Evolutionary conservation across 2,113 vertebrate genomes (phyloP).

Genomic region (Natator depressus): DNA sequence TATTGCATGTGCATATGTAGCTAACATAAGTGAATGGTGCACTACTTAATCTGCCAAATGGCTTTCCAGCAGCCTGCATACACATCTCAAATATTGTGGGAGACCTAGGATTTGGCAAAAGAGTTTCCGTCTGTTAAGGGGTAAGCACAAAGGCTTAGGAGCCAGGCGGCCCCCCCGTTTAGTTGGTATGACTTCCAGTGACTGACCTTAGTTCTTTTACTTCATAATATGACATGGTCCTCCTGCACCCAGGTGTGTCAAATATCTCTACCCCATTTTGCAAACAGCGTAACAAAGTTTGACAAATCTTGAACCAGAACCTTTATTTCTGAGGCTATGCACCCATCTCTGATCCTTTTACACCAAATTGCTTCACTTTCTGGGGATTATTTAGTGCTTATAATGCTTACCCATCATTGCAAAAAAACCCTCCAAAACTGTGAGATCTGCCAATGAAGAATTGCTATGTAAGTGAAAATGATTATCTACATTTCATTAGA

Average conservation of each 20-base stretch:
- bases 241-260: background rate
- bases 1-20: background rate
- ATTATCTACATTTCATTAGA: background rate
- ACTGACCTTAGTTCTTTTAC: no score
- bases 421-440: no score
- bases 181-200: background rate
- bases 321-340: background rate
- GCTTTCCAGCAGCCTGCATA: accelerated
- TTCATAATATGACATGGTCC: background rate
- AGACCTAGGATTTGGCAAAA: background rate
- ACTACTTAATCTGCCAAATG: background rate
- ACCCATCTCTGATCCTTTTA: background rate
- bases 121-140: background rate
- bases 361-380: background rate
- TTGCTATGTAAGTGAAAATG: background rate
- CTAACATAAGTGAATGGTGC: background rate
- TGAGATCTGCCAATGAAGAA: background rate
- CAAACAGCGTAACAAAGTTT: background rate
- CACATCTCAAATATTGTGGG: background rate
- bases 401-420: background rate
- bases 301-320: background rate
- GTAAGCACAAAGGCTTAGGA: background rate
- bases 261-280: background rate
- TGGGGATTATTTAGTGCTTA: background rate
- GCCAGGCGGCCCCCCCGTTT: background rate